A percentile compares a stretch with the other conserved stretches of the same genome.
Conservation (phyloP, 2,888 invertebrate genomes). For the Cheilosia vernalis region DNA sequence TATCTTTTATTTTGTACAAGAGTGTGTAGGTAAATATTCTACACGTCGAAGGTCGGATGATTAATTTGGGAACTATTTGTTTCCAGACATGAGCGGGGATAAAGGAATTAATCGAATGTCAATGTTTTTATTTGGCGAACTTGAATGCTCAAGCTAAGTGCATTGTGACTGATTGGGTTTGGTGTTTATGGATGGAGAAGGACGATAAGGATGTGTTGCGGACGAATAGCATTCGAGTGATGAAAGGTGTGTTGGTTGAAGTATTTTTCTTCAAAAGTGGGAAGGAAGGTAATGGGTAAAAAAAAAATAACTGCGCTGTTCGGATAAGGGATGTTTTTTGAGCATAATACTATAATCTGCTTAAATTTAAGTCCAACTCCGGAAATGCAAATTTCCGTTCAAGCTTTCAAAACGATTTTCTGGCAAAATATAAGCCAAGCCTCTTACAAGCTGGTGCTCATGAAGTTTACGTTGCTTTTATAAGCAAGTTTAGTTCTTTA, state of each 20-base stretch:
- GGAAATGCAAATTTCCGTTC: no score
- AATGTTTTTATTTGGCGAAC: not conserved
- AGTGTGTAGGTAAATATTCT: not conserved
- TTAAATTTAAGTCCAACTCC: no score
- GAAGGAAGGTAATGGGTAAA: no score
- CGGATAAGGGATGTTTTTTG: not conserved
- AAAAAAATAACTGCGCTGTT: not conserved
- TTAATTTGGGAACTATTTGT: slow-evolving; percentile 12
- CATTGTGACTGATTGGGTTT: not conserved
- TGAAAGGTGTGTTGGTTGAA: not conserved
- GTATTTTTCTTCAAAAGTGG: no score
- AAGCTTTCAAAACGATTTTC: no score
- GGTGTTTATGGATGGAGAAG: not conserved
- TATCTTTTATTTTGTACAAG: not conserved
- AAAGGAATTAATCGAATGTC: slow-evolving; percentile 29
- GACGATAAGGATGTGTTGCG: not conserved
- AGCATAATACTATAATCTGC: no score
- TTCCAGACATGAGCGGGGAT: not conserved
- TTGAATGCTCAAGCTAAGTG: not conserved
- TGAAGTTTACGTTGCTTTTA: no score
- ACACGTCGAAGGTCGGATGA: slow-evolving; percentile 2
- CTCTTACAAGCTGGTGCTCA: no score
- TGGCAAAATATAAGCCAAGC: no score
- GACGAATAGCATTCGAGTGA: not conserved
- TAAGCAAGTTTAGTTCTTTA: no score